phyloP scores from a whole-genome alignment of 2,797 vertebrate genomes.

The Intellagama lesueurii region DNA sequence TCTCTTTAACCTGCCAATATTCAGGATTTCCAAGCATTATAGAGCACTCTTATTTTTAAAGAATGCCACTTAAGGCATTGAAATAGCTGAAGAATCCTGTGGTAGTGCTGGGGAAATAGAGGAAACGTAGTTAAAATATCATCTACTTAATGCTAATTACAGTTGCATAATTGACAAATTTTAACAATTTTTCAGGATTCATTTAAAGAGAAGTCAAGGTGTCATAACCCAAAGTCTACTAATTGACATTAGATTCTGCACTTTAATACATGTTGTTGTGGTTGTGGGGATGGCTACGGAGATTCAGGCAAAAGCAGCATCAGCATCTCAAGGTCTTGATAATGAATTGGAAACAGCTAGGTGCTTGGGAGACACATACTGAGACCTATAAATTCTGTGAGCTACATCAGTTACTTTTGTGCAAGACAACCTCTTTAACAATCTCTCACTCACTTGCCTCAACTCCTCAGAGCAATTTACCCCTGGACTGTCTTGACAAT shows the following conservation, averaged over 20 bases:
- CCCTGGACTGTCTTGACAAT: too few relatives aligned
- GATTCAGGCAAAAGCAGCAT: too few relatives aligned
- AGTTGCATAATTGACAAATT: conserved; percentile 27
- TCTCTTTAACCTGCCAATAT: conserved; percentile 55
- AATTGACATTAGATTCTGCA: not conserved
- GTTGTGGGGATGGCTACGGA: too few relatives aligned
- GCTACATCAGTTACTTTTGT: too few relatives aligned
- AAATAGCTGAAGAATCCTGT: not conserved
- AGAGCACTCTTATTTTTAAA: conserved; percentile 46
- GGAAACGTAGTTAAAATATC: conserved; percentile 36
- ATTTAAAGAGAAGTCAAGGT: conserved; percentile 15
- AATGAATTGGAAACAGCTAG: too few relatives aligned
- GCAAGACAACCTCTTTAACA: too few relatives aligned
- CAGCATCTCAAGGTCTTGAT: too few relatives aligned
- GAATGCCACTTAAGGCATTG: conserved; percentile 54
- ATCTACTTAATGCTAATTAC: not conserved
- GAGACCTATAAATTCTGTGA: too few relatives aligned
- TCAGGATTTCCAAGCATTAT: conserved; percentile 59
- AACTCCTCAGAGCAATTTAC: too few relatives aligned
- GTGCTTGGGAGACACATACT: too few relatives aligned
- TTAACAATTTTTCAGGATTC: not conserved
- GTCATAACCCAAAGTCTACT: not conserved
- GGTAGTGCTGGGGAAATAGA: too few relatives aligned
- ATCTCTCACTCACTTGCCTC: too few relatives aligned
- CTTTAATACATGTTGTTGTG: not conserved